Evolutionary conservation across 2,888 invertebrate genomes (phyloP).

Genomic region (Hydrotaea cyrtoneurina): DNA sequence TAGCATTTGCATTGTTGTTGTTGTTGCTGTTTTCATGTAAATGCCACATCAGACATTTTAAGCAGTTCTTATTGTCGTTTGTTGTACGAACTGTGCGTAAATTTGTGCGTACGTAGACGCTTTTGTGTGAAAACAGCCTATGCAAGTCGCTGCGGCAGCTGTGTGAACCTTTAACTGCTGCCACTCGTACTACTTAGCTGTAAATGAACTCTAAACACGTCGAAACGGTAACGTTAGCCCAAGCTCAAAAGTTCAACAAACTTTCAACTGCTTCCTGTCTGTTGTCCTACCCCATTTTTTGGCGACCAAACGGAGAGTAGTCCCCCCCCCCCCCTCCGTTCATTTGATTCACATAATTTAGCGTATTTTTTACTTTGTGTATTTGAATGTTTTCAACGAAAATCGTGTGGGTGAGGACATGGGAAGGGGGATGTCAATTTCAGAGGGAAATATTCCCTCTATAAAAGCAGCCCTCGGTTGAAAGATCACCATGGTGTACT

Average conservation of each 20-base stretch:
- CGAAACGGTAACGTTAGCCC: neutral
- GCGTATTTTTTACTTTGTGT: neutral
- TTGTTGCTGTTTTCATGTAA: neutral
- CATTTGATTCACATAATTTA: neutral
- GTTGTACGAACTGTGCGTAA: neutral
- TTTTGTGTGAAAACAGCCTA: neutral
- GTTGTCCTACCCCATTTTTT: neutral
- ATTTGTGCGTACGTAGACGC: neutral
- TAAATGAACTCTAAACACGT: neutral
- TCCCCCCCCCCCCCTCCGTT: too few species aligned
- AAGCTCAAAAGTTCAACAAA: neutral
- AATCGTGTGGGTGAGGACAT: too few species aligned
- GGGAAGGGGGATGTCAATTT: too few species aligned
- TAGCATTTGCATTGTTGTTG: neutral
- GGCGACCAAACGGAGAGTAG: neutral
- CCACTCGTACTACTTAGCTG: neutral
- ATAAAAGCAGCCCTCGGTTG: too few species aligned
- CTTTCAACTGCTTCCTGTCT: neutral
- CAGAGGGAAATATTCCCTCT: too few species aligned
- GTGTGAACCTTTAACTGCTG: neutral
- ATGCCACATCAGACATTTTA: constrained; percentile 7
- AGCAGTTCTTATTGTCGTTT: neutral
- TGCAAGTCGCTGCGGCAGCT: too few species aligned
- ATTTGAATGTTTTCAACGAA: too few species aligned
- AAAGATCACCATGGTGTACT: too few species aligned